Percentiles rank a stretch among this genome's conserved stretches.
These are phyloP conservation scores for Blomia tropicalis DNA, from an alignment of 2,888 invertebrate genomes.

Conservation along the genomic window DNA sequence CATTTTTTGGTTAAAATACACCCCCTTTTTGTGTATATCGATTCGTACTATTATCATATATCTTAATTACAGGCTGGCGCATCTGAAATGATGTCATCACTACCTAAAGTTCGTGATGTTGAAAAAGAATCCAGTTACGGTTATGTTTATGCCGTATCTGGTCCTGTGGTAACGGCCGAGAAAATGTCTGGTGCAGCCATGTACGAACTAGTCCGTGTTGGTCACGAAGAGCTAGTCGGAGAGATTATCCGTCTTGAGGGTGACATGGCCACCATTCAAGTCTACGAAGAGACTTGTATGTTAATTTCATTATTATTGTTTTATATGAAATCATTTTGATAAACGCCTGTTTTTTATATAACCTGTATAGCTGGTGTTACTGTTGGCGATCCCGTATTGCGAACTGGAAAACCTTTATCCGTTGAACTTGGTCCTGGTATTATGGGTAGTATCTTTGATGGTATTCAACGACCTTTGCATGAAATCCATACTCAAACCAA, in stretches of 20 bases:
- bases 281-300: conserved; percentile 46
- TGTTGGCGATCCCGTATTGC: conserved; percentile 93
- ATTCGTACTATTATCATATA: too few species aligned
- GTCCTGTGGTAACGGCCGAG: conserved; percentile 98
- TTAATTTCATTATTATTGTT: neutral
- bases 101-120: conserved; percentile 60
- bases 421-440: conserved; percentile 98
- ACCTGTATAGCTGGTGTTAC: conserved; percentile 67
- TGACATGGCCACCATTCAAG: conserved; percentile 99
- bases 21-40: too few species aligned
- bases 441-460: conserved; percentile 97
- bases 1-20: too few species aligned
- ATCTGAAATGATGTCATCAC: conserved; percentile 28
- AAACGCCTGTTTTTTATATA: neutral
- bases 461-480: conserved; percentile 91
- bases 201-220: conserved; percentile 98
- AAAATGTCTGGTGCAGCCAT: conserved; percentile 98
- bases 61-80: conserved; percentile 11
- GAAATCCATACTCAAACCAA: conserved; percentile 82
- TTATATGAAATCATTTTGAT: neutral
- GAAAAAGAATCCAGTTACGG: conserved; percentile 78
- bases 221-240: conserved; percentile 91
- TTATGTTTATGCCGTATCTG: conserved; percentile 91
- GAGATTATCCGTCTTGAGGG: conserved; percentile 99
- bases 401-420: conserved; percentile 96